Conservation (phyloP, 2,113 vertebrate genomes). For the Danionella cerebrum region DNA sequence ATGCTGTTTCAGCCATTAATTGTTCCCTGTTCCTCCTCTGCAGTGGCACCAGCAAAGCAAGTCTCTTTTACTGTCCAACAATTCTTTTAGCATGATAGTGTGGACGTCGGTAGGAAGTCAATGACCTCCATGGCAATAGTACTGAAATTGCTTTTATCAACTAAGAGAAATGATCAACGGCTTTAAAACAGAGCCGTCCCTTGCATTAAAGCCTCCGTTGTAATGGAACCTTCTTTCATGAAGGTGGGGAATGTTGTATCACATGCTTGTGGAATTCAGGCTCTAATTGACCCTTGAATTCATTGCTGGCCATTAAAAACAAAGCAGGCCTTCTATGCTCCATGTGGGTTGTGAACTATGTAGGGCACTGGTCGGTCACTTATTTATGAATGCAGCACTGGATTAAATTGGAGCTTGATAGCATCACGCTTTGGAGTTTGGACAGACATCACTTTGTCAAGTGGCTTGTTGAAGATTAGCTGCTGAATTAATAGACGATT, state of each 20-base stretch:
- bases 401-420: slow-evolving; percentile 1
- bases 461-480: neutral
- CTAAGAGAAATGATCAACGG: slow-evolving; percentile 22
- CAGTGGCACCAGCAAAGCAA: neutral
- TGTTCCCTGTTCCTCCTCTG: slow-evolving; percentile 19
- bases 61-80: slow-evolving; percentile 21
- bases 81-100: slow-evolving; percentile 36
- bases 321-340: slow-evolving; percentile 27
- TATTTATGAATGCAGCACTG: slow-evolving; percentile 13
- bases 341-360: slow-evolving; percentile 15
- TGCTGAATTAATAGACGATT: neutral
- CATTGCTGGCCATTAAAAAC: slow-evolving; percentile 40
- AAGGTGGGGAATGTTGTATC: slow-evolving; percentile 40
- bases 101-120: slow-evolving; percentile 27
- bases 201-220: slow-evolving; percentile 11
- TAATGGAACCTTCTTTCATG: slow-evolving; percentile 33
- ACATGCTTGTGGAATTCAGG: slow-evolving; percentile 42
- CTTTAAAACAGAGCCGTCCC: slow-evolving; percentile 18
- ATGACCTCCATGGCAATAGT: slow-evolving; percentile 33
- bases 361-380: slow-evolving; percentile 12
- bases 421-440: neutral
- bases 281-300: slow-evolving; percentile 36
- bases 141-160: slow-evolving; percentile 24
- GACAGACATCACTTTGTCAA: slow-evolving; percentile 1
- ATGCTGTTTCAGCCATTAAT: slow-evolving; percentile 35